A percentile compares a stretch with the other conserved stretches of the same genome.
These are phyloP conservation scores for Lasaia peninsularis DNA, from an alignment of 1,140 invertebrate species.

Conservation along the genomic window DNA sequence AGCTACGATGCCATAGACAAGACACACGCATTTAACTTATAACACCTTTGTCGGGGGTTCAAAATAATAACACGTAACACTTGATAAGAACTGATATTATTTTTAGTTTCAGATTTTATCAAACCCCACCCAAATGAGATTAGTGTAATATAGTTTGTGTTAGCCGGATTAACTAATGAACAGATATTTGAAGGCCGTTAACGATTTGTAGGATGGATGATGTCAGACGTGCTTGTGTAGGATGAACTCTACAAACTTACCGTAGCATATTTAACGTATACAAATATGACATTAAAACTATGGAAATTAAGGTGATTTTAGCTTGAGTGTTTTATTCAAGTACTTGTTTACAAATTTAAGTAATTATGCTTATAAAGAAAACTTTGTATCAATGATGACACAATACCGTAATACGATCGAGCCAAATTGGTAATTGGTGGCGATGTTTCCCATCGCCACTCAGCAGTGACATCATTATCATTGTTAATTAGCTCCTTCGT, in stretches of 20 bases:
- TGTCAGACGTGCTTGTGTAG: conserved; percentile 21
- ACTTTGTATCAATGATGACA: conserved; percentile 9
- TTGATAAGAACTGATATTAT: too few species aligned
- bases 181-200: conserved; percentile 22
- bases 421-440: too few species aligned
- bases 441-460: too few species aligned
- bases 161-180: conserved; percentile 4
- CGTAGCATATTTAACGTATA: neutral
- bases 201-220: conserved; percentile 25
- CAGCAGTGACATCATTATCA: too few species aligned
- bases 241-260: conserved; percentile 13
- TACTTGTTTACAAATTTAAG: conserved; percentile 1
- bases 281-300: neutral
- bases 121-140: neutral
- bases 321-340: neutral
- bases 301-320: neutral
- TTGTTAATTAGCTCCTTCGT: too few species aligned
- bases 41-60: too few species aligned
- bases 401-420: neutral
- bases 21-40: too few species aligned
- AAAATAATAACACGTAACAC: too few species aligned
- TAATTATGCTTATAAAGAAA: conserved; percentile 11
- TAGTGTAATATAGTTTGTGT: neutral
- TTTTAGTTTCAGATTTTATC: neutral
- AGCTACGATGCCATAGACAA: too few species aligned